Evolutionary conservation across 1,140 invertebrate species (phyloP), one percentile per base, ranked within the genome.

Genomic region (Reticulitermes speratus): DNA sequence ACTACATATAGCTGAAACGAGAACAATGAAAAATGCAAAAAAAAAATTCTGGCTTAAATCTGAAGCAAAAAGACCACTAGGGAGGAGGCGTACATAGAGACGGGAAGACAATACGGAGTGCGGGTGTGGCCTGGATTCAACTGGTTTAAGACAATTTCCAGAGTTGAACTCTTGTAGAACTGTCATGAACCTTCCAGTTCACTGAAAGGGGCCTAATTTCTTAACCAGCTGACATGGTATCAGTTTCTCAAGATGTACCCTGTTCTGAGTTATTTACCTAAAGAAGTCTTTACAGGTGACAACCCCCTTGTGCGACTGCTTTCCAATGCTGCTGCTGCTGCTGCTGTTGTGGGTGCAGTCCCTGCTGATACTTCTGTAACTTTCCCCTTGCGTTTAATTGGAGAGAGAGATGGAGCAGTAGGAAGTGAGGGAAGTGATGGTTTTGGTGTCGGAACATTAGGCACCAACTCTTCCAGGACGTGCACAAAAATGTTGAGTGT

Each of bases 401-500:
- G 91, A 88, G 93, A 94, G 38, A 94, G 89, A 6, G 92, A 92
- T 87, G 93, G 92, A 2, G 91, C 89, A 23, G 90, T 89, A 85
- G 92, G 92, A 88, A 93, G 91, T 83, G 94, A 92, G 81, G 93
- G 91, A 0, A 94, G 90, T 69, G 93, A 92, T 84, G 95, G 92
- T 86, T 93, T 92, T 12, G 90, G 88, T 86, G 90, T 90, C 12
- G 90, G 89, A 0, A 91, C 90, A 7, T 90, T 90, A 52, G 92
- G 92, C 19, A 88, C 87, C 82, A 94, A 91, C 86, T 97, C 96
- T 88, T 97, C 96, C 83, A 97, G 93, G 82, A 97, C 93, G 89
- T 96, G 95, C 32, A 94, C 93, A 89, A 95, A 94, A 82, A 96
- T 94, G 89, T 96, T 96, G 44, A 97, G 89, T 69, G 97, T 89